phyloP scores from a whole-genome alignment of 2,888 invertebrate genomes.

The Sycophila texana region DNA sequence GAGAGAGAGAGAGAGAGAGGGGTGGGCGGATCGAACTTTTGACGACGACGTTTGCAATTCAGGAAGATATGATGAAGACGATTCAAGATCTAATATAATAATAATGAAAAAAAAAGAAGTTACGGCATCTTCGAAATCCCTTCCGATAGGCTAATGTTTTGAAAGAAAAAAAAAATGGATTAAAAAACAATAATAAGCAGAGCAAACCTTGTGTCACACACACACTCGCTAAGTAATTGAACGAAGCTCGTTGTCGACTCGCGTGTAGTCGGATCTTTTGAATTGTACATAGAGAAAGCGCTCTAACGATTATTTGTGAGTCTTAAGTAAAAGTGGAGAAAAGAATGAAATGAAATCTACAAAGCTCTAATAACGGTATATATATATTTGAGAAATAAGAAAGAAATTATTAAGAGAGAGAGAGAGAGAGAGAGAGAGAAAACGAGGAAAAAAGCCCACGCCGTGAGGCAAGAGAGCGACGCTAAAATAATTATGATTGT shows the following conservation, averaged over 20 bases:
- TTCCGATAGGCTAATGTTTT: slow-evolving; percentile 47
- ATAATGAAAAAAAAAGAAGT: slow-evolving; percentile 12
- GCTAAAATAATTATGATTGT: slow-evolving; percentile 42
- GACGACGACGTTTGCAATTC: slow-evolving; percentile 26
- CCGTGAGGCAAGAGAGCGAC: slow-evolving; percentile 38
- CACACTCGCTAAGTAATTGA: slow-evolving; percentile 13
- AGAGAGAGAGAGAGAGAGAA: slow-evolving; percentile 32
- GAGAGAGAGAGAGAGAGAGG: slow-evolving; percentile 3
- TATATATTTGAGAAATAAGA: slow-evolving; percentile 49
- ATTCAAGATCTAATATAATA: too few species aligned
- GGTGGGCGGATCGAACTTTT: slow-evolving; percentile 13
- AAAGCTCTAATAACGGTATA: slow-evolving; percentile 46
- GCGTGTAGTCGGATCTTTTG: slow-evolving; percentile 53
- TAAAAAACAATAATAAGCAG: neutral
- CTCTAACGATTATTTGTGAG: slow-evolving; percentile 48
- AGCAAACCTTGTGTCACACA: slow-evolving; percentile 41
- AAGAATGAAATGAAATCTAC: slow-evolving; percentile 35
- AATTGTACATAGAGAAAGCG: slow-evolving; percentile 58
- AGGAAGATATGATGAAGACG: too few species aligned
- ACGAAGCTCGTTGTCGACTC: slow-evolving; percentile 53
- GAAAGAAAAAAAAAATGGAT: neutral
- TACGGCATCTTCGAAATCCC: slow-evolving; percentile 53
- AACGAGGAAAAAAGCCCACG: slow-evolving; percentile 47
- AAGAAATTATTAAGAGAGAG: slow-evolving; percentile 29
- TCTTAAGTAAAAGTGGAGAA: slow-evolving; percentile 33